These are phyloP conservation scores for Cryptocheilus praepositus DNA, from an alignment of 2,888 invertebrate species.

Conservation along the genomic window DNA sequence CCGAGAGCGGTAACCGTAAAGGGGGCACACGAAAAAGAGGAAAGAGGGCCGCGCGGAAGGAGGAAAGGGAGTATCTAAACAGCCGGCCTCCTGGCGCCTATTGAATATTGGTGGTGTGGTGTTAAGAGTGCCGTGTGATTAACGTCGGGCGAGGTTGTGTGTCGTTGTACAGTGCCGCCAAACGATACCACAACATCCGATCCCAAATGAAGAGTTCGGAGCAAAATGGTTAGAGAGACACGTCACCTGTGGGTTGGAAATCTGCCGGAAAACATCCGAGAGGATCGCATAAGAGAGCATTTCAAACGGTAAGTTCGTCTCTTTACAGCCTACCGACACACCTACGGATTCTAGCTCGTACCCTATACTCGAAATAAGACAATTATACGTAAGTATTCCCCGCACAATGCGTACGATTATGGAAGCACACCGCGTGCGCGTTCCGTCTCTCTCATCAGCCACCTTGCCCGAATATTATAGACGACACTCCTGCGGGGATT, in stretches of 20 bases:
- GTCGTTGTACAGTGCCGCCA: conserved; percentile 74
- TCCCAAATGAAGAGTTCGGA: conserved; percentile 94
- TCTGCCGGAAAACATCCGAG: conserved; percentile 99
- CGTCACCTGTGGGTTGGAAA: conserved; percentile 99
- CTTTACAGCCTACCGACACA: too few species aligned
- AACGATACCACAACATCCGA: conserved; percentile 76
- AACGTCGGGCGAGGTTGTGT: conserved; percentile 71
- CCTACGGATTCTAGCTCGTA: too few species aligned
- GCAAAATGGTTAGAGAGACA: conserved; percentile 99
- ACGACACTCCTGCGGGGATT: too few species aligned
- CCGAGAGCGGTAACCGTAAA: conserved; percentile 21
- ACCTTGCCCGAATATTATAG: too few species aligned
- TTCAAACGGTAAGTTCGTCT: conserved; percentile 90
- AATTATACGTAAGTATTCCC: too few species aligned
- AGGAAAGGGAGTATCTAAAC: conserved; percentile 21
- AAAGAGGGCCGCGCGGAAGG: conserved; percentile 9
- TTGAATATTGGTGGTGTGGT: conserved; percentile 49
- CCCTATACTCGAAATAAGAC: too few species aligned
- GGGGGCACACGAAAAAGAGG: conserved; percentile 1
- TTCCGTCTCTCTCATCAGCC: too few species aligned
- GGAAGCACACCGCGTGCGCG: too few species aligned
- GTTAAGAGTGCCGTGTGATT: conserved; percentile 53
- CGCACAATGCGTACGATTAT: too few species aligned
- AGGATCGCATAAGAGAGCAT: conserved; percentile 97
- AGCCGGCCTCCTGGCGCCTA: conserved; percentile 37